These are phyloP conservation scores for Nomada ruficornis DNA, from an alignment of 2,888 invertebrate genomes.

Conservation along the genomic window DNA sequence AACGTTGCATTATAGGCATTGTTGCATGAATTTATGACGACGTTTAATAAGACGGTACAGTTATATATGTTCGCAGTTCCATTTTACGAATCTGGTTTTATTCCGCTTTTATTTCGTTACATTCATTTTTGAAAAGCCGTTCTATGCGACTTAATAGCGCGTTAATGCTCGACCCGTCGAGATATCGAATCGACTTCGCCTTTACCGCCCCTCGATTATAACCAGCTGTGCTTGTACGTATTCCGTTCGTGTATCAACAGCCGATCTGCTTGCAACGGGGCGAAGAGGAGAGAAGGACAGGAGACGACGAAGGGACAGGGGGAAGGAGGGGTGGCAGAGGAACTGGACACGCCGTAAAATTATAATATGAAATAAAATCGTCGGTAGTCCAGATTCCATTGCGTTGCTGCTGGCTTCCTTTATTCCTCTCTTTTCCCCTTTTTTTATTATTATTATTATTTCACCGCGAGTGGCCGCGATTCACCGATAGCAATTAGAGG, in stretches of 20 bases:
- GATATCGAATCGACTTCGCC: constrained; percentile 36
- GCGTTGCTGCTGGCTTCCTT: constrained; percentile 1
- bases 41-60: no score
- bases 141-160: constrained; percentile 49
- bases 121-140: constrained; percentile 17
- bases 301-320: no score
- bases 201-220: constrained; percentile 1
- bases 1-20: no score
- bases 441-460: background rate
- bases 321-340: background rate
- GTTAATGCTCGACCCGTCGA: constrained; percentile 37
- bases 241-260: background rate
- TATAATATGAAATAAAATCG: constrained; percentile 38
- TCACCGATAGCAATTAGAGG: constrained; percentile 49
- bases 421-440: background rate
- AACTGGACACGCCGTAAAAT: constrained; percentile 16
- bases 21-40: no score
- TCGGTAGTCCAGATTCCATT: constrained; percentile 42
- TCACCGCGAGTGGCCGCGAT: constrained; percentile 23
- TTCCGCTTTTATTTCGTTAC: no score
- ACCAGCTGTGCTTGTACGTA: background rate
- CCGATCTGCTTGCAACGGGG: background rate
- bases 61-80: no score
- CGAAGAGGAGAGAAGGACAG: background rate
- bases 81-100: no score